Evolutionary conservation across 2,113 vertebrate genomes (phyloP), one percentile per base, ranked within the genome.

Genomic region (Marmota monax): DNA sequence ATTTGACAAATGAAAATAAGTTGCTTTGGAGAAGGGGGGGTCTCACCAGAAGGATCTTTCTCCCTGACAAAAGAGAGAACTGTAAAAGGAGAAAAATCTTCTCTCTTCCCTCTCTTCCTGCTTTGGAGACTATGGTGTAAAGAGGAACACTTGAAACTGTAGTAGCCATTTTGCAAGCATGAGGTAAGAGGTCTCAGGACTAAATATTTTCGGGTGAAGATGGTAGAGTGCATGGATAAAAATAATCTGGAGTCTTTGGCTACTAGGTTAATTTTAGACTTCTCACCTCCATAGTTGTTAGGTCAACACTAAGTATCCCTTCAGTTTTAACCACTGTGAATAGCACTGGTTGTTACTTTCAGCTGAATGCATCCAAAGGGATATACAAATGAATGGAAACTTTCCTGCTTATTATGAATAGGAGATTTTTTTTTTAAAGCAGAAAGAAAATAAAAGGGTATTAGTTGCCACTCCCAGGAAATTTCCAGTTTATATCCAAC

Each of bases 281-380:
- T 65, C 48, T 78, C 73, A 84, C 16, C 45, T 88, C 23, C 63
- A 72, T 67, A 58, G 39, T 84, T 78, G 34, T 82, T 93, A 86
- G 65, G 45, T 84, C 93, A 94, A 84, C 34, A 92, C 69, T 67
- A 86, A 96, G 92, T 61, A 27, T 70, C 58, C 80, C 90, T 87
- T 95, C 1, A 34, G 37, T 70, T 69, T 88, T 94, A 92, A 63
- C 25, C 39, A 89, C 42, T 74, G 29, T 94, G 63, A 86, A 17
- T 37, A 89, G 32, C 11, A 93, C 4, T 58, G 63, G 34, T 89
- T 90, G 73, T 63, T 88, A 82, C 51, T 78, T 90, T n/a, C 11
- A 96, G 53, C 16, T 61, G 45, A 88, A 78, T 69, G 61, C 39
- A 92, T 82, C 9, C 22, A 95, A 95, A 85, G 22, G 12, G n/a